These are phyloP conservation scores for Pseudotriccus pelzelni DNA, from an alignment of 2,797 vertebrate genomes.

Conservation along the genomic window DNA sequence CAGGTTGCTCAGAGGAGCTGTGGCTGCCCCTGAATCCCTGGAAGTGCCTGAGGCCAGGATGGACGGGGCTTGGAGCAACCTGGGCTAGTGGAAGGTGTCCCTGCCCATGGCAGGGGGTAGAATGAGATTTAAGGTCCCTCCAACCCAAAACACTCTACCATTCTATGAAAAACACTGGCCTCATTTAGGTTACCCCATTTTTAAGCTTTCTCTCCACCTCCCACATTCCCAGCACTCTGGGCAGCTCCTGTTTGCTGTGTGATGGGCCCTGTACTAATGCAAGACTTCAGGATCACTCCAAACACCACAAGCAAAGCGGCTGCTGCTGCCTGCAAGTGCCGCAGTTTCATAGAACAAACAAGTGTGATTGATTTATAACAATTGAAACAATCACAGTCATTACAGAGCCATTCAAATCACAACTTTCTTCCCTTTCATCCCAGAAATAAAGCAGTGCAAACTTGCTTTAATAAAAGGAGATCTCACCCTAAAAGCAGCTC, in stretches of 20 bases:
- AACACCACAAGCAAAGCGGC: neutral
- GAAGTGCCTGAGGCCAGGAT: neutral
- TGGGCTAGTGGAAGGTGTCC: neutral
- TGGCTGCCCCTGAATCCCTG: neutral
- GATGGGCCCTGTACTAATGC: neutral
- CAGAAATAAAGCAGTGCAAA: neutral
- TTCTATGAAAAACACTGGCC: neutral
- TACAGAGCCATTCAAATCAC: neutral
- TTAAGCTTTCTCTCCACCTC: neutral
- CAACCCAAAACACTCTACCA: neutral
- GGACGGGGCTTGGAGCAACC: accelerated
- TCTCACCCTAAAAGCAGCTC: neutral
- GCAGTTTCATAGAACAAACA: neutral
- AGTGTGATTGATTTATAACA: neutral
- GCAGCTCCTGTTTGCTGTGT: neutral
- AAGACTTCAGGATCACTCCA: neutral
- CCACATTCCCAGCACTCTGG: accelerated
- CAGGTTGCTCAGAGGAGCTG: neutral
- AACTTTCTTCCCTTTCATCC: neutral
- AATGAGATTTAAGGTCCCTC: neutral
- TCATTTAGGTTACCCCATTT: neutral
- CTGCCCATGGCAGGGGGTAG: neutral
- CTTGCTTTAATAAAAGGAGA: neutral
- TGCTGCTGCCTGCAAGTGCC: neutral
- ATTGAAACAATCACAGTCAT: neutral